Evolutionary conservation across 2,888 invertebrate genomes (phyloP), one percentile per base, ranked within the genome.

Genomic region (Tyria jacobaeae): DNA sequence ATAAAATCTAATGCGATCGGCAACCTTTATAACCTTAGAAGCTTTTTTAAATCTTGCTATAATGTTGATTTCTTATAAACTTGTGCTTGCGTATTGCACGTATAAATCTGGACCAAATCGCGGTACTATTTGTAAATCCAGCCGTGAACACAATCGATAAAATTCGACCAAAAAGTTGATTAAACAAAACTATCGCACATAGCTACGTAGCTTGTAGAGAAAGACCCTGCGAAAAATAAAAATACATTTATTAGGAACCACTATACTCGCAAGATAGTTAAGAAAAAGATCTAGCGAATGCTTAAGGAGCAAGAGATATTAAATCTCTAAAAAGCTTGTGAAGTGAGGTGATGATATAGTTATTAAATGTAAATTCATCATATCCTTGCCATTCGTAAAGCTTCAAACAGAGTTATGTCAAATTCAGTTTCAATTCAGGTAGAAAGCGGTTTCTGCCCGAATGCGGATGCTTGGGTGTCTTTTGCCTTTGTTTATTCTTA

Each of bases 11-110:
- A 49, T 53, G 25, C 50, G 50, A 44, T 50, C 50, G 49, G 15
- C 17, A 50, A 55, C 60, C 50, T 60, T 50, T 25, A 55, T 60
- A 55, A 55, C 50, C 41, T 25, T 48, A 7, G 54, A 48, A 35
- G 44, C 54, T 50, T 59, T 53, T 49, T 41, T 21, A 34, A 58
- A n/a, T 24, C 39, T 17, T 55, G 59, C 25, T 47, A 21, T 52
- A 53, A 25, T 25, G 17, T 27, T 37, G 2, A 2, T 6, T 21
- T 44, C 12, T 12, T 44, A 21, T 21, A 12, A 21, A 44, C 21
- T 21, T 21, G 21, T 44, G 12, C 3, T 44, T 44, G 12, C 3
- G 12, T 10, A 34, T 44, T 44, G 12, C 21, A 4, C 5, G 21
- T 12, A 44, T 44, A 44, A 44, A 44, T 21, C 21, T n/a, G 21